These are phyloP conservation scores for Takifugu bimaculatus DNA, from an alignment of 2,113 vertebrate genomes.

Conservation along the genomic window DNA sequence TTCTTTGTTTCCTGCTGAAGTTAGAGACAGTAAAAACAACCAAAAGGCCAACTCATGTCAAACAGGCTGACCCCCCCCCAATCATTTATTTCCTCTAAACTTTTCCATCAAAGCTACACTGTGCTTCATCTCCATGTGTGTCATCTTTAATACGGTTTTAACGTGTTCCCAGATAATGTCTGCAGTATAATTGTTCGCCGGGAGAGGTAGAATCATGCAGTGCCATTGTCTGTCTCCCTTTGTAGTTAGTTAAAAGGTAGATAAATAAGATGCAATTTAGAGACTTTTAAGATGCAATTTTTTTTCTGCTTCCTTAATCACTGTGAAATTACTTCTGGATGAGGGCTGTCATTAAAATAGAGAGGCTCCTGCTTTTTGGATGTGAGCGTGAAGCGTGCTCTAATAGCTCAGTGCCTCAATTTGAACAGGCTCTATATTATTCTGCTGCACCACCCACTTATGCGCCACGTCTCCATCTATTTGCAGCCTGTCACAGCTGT, in stretches of 20 bases:
- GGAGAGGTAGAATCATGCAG: slow-evolving; percentile 72
- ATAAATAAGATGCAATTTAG: slow-evolving; percentile 83
- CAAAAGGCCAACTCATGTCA: not conserved
- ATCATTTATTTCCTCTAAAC: slow-evolving; percentile 49
- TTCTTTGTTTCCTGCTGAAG: no score
- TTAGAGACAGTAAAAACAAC: not conserved
- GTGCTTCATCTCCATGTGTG: slow-evolving; percentile 44
- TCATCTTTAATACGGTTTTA: slow-evolving; percentile 69
- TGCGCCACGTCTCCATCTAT: slow-evolving; percentile 25
- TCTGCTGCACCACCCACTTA: slow-evolving; percentile 40
- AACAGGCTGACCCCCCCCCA: not conserved
- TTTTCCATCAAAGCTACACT: slow-evolving; percentile 70
- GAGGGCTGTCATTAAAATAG: slow-evolving; percentile 81
- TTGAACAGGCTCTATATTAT: slow-evolving; percentile 44
- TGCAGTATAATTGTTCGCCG: slow-evolving; percentile 71
- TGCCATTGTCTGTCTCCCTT: slow-evolving; percentile 75
- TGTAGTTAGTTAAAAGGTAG: slow-evolving; percentile 79
- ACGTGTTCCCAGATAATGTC: slow-evolving; percentile 63
- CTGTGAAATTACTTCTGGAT: slow-evolving; percentile 76
- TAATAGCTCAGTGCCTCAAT: slow-evolving; percentile 68
- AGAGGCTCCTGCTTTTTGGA: slow-evolving; percentile 70
- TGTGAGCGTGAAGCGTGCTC: slow-evolving; percentile 49
- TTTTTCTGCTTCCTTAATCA: slow-evolving; percentile 74
- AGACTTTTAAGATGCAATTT: slow-evolving; percentile 79
- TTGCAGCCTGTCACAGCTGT: slow-evolving; percentile 22